Evolutionary conservation across 1,140 invertebrate species (phyloP), one percentile per base, ranked within the genome.

Genomic region (Anoplophora glabripennis): DNA sequence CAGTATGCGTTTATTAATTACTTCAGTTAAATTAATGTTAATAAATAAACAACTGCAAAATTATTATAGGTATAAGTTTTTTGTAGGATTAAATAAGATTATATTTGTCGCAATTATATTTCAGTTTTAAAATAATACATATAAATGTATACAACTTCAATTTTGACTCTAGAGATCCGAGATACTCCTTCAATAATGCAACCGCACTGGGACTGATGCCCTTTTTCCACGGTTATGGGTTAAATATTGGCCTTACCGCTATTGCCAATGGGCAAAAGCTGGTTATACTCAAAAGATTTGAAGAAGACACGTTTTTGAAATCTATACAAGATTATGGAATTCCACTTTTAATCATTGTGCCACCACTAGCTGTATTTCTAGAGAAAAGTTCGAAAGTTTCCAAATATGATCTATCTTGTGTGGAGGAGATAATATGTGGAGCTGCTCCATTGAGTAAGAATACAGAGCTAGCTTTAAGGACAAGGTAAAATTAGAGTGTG

Each of bases 241-340:
- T 65, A 5, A n/a, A 48, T 4, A 53, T 57, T 8, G 54, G 36
- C 10, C 46, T 73, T 9, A 45, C 37, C 9, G 14, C 21, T 4
- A 41, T 72, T 34, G 17, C 57, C 0, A 53, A 53, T 1, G 42
- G 35, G 14, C 10, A 62, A 10, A 54, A 57, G 18, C 53, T 75
- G 4, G 67, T 78, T 5, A 70, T 72, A 38, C 37, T 79, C 21
- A 51, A 69, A 18, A 78, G 77, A 48, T 89, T 89, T 70, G 82
- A 88, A 0, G 77, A 81, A 9, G 73, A 84, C 40, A 38, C 77
- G 0, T 89, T 85, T 68, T 71, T 88, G 9, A 76, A 74, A 53
- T 72, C 77, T 1, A 76, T 80, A 42, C 63, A 78, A 70, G 74
- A 80, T 54, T 79, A 84, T 51, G 82, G 82, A 77, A 79, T 87